phyloP scores from a whole-genome alignment of 2,797 vertebrate genomes.

The Meriones psammophilus region DNA sequence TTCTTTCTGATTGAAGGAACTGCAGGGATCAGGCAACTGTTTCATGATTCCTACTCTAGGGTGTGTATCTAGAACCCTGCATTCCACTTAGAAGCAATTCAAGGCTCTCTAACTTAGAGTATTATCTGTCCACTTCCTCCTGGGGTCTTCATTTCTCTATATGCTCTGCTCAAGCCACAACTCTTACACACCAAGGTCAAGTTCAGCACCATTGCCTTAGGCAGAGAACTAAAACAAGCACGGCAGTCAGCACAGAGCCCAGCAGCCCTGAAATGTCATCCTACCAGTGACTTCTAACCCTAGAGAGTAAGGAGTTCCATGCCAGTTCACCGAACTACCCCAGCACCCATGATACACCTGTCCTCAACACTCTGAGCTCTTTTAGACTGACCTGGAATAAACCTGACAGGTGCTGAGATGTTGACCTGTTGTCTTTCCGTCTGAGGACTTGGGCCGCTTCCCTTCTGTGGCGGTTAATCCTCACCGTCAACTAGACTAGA shows the following conservation, averaged over 20 bases:
- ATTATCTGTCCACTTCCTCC: not conserved
- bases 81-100: not conserved
- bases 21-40: not conserved
- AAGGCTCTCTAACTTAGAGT: not conserved
- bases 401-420: not conserved
- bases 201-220: not conserved
- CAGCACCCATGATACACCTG: not conserved
- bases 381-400: not conserved
- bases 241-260: not conserved
- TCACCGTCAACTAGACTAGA: not conserved
- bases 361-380: not conserved
- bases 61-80: not conserved
- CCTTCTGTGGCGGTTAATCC: not conserved
- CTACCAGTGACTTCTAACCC: not conserved
- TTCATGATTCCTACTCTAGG: not conserved
- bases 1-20: not conserved
- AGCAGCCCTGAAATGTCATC: rapidly evolving
- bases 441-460: not conserved
- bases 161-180: not conserved
- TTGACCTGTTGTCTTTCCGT: not conserved
- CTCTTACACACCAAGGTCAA: not conserved
- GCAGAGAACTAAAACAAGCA: too few species aligned
- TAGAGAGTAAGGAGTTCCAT: not conserved
- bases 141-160: not conserved
- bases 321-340: not conserved